phyloP scores from a whole-genome alignment of 2,113 vertebrate genomes.

The Istiophorus platypterus region DNA sequence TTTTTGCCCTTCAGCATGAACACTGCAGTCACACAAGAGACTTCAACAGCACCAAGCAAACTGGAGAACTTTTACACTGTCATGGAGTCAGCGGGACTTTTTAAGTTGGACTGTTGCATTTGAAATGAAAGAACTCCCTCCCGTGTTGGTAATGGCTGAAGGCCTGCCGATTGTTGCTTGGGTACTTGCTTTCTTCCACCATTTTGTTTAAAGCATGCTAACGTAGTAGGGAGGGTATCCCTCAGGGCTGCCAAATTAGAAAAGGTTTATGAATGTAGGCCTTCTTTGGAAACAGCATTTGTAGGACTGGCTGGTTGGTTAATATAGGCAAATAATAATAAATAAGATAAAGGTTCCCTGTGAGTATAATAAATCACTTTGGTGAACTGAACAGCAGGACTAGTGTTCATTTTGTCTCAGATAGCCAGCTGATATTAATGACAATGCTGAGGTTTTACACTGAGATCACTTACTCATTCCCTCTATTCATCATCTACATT shows the following conservation, averaged over 20 bases:
- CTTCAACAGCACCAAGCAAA: slow-evolving; percentile 18
- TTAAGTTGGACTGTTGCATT: slow-evolving; percentile 30
- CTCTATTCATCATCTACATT: slow-evolving; percentile 22
- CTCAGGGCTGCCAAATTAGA: neutral
- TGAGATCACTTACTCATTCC: slow-evolving; percentile 10
- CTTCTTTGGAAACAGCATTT: neutral
- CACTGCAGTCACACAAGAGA: slow-evolving; percentile 11
- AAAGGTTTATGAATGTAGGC: slow-evolving; percentile 3
- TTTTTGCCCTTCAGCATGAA: slow-evolving; percentile 27
- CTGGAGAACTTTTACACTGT: slow-evolving; percentile 21
- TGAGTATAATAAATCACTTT: slow-evolving; percentile 17
- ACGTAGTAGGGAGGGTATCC: slow-evolving; percentile 5
- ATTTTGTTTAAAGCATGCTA: slow-evolving; percentile 8
- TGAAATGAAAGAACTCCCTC: slow-evolving; percentile 25
- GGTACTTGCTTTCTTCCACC: slow-evolving; percentile 12
- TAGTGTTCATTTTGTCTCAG: slow-evolving; percentile 1
- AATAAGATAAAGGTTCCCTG: neutral
- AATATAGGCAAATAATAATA: too few relatives aligned
- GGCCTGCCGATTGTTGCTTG: neutral
- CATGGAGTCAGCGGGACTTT: slow-evolving; percentile 21
- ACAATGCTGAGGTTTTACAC: slow-evolving; percentile 16
- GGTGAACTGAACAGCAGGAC: neutral
- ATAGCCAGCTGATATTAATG: slow-evolving; percentile 32
- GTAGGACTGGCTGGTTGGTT: neutral
- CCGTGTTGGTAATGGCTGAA: neutral